Evolutionary conservation across 2,113 vertebrate genomes (phyloP), one percentile per base, ranked within the genome.

Genomic region (Addax nasomaculatus): DNA sequence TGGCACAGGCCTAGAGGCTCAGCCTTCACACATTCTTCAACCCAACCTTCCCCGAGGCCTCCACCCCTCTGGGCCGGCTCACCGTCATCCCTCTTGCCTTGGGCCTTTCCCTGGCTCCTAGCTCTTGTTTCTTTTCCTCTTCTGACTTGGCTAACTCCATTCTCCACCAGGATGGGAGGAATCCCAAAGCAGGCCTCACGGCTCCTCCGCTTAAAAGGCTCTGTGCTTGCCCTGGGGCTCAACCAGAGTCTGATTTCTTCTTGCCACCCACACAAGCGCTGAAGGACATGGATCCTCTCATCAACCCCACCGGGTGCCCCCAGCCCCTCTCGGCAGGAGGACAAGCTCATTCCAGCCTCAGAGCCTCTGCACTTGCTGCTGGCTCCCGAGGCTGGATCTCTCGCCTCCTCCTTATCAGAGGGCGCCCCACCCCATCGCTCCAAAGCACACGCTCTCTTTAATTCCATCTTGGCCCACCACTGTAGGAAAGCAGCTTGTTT

Each of bases 301-400:
- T 36, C 6, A 0, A 2, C 5, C 76, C 87, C 33, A 62, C 12
- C 7, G 6, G 0, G 4, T 12, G 33, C 30, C 29, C n/a, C 9
- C 21, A 10, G 45, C 16, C 93, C n/a, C n/a, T 47, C 19, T 45
- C 7, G 13, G 73, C 43, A 15, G 39, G 43, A 7, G 43, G 21
- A 39, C 67, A 13, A 33, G 57, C 58, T 80, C 64, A 3, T 60
- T 36, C 62, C 80, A 64, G 60, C 70, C 51, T n/a, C 2, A 1
- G 30, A 51, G 53, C 0, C 29, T 81, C 43, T 85, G 57, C 47
- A 16, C 21, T 64, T 2, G 45, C 43, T 39, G 21, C 29, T 29
- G 47, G 33, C 39, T 19, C 2, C 1, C 3, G 2, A 1, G 62
- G 4, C 47, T 76, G 55, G 53, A 27, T 64, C 58, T 33, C 47